Base-by-base conservation (phyloP, 2,797 vertebrate species). In the Kryptopterus vitreolus region DNA sequence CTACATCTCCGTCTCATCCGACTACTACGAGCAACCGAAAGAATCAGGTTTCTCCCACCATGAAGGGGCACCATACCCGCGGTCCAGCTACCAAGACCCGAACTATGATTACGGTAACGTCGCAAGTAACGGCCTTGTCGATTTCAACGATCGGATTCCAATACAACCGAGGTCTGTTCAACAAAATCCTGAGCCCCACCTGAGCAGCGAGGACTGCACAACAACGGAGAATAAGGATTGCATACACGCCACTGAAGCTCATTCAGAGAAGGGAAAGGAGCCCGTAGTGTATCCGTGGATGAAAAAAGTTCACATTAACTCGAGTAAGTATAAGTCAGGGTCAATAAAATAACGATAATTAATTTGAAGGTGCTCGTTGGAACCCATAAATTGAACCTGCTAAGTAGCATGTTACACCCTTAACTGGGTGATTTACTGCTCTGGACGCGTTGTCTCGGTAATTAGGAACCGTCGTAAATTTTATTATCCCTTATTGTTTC, bases 401-500 rank as follows among this genome's bases (percentile, higher is more conserved):
- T 63, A 94, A 93, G 91, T 93, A 92, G 88, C 94, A 93, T 90
- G 87, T 93, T 94, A 35, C n/a, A 29, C 46, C 93, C 95, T 95
- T 95, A 94, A 94, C 93, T 92, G 91, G 90, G 92, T 94, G 95
- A 97, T 98, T 98, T 98, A 98, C 95, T 95, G 95, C 94, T 92
- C 93, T 93, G 93, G 94, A 96, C 95, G 94, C 94, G 95, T 95
- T 95, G 95, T 95, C 95, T 95, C 95, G 95, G 95, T 95, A 95
- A 98, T 98, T 97, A 97, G 94, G 94, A 95, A 95, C 94, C 95
- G 94, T 95, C 96, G 96, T 98, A 97, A 96, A 98, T 98, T 97
- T 95, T 94, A 97, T 96, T 93, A 96, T 94, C 92, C 94, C 93
- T 96, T 93, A 43, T 93, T 91, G 90, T 88, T 91, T 90, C 92